Base-by-base conservation (phyloP, 2,113 vertebrate species). In the Callochromis pleurospilus region DNA sequence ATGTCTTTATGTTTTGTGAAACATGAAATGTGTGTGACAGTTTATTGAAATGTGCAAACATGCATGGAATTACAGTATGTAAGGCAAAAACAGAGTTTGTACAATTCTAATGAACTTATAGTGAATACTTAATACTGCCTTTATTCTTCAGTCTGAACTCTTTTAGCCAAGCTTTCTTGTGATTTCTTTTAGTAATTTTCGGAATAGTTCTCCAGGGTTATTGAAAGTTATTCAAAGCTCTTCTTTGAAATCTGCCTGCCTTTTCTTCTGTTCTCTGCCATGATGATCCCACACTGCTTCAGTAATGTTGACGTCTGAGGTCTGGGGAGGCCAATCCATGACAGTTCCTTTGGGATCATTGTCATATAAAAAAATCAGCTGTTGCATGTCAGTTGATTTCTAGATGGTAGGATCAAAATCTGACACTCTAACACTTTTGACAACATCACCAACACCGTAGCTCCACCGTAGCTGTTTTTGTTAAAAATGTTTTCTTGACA, bases 21-120 rank as follows among this genome's bases (percentile, higher is more conserved):
- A 73, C 2, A 1, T 15, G 8, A 73, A 73, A 45, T 73, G 38
- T 1, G 1, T 73, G 68, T 15, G 8, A 0, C 21, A 15, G 40
- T 26, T 42, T 70, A 70, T 70, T 70, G 65, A 45, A 70, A 70
- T 26, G 7, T 45, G 38, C 7, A 42, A 26, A 42, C n/a, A 24
- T 70, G 36, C 11, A 70, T 24, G n/a, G 13, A 70, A 70, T 2
- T 2, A 70, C 13, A 15, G 65, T 24, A 70, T 42, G 36, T 24
- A 70, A 14, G 60, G 60, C 4, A 65, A 36, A 65, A 36, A 36
- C 31, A 65, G 60, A 65, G 60, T 65, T 38, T 65, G 60, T 38
- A 65, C 19, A 38, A 65, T 21, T 65, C 60, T 1, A 65, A 65
- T 65, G 31, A 65, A 65, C 17, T 0, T 12, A 36, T 36, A 38